A percentile compares a stretch with the other conserved stretches of the same genome.
These are phyloP conservation scores for Noctuana brunneofusca DNA, from an alignment of 2,888 invertebrate species.

Conservation along the genomic window DNA sequence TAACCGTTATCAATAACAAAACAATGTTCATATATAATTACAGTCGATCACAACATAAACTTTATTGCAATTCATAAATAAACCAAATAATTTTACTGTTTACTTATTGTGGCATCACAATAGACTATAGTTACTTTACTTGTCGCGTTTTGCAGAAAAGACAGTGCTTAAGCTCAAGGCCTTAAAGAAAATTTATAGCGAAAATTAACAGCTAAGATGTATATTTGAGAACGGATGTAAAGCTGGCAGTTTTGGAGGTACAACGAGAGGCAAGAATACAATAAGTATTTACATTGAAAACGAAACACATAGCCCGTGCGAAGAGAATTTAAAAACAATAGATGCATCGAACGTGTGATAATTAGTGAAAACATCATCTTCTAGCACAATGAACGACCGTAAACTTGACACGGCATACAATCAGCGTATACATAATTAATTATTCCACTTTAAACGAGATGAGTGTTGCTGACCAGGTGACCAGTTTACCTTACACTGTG, in stretches of 20 bases:
- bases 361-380: conserved; percentile 48
- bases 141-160: too few relatives aligned
- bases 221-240: neutral
- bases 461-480: conserved; percentile 7
- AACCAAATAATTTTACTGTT: neutral
- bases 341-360: conserved; percentile 41
- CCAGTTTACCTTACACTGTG: conserved; percentile 3
- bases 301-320: conserved; percentile 24
- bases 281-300: conserved; percentile 15
- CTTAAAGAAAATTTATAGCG: too few relatives aligned
- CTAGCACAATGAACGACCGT: conserved; percentile 52
- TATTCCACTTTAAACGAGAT: conserved; percentile 24
- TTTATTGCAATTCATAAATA: neutral
- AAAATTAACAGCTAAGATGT: too few relatives aligned
- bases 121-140: too few relatives aligned
- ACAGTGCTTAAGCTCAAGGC: too few relatives aligned
- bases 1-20: conserved; percentile 27
- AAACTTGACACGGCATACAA: conserved; percentile 53
- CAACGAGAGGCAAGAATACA: conserved; percentile 1
- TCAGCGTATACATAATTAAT: conserved; percentile 38
- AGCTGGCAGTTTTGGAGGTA: neutral
- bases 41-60: neutral
- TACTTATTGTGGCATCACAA: too few relatives aligned
- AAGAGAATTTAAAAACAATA: conserved; percentile 32
- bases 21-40: neutral